These are phyloP conservation scores for Catocala fraxini DNA, from an alignment of 2,888 invertebrate genomes.

Conservation along the genomic window DNA sequence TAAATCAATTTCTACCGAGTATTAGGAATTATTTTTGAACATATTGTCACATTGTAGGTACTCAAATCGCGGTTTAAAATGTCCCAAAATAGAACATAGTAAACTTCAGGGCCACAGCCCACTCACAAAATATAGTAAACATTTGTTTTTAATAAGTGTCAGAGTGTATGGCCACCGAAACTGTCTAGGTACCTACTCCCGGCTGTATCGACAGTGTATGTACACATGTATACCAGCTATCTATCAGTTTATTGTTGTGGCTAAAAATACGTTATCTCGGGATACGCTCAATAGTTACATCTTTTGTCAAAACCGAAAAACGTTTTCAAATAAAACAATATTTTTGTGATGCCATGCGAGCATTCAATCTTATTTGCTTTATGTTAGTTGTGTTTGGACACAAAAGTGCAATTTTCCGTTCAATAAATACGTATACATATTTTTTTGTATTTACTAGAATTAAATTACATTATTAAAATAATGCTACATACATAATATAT, in stretches of 20 bases:
- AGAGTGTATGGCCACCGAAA: neutral
- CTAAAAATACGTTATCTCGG: conserved; percentile 25
- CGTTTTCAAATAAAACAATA: conserved; percentile 1
- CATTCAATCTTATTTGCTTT: no score
- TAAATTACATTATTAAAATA: no score
- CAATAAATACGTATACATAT: no score
- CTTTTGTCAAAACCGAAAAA: conserved; percentile 6
- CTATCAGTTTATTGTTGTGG: conserved; percentile 13
- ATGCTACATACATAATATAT: no score
- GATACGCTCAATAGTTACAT: neutral
- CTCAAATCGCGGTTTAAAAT: conserved; percentile 27
- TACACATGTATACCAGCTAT: conserved; percentile 1
- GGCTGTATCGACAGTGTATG: neutral
- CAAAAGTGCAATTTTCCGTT: no score
- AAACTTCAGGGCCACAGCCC: conserved; percentile 17
- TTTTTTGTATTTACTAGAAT: no score
- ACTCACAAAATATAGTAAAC: conserved; percentile 26
- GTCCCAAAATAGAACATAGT: conserved; percentile 33
- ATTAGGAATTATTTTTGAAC: conserved; percentile 9
- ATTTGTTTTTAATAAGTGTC: conserved; percentile 26
- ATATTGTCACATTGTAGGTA: conserved; percentile 5
- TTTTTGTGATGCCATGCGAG: neutral
- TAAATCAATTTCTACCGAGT: conserved; percentile 10
- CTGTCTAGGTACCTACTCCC: neutral
- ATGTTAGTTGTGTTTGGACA: no score